Evolutionary conservation across 2,888 invertebrate genomes (phyloP), one percentile per base, ranked within the genome.

Genomic region (Synergus laeviventris): DNA sequence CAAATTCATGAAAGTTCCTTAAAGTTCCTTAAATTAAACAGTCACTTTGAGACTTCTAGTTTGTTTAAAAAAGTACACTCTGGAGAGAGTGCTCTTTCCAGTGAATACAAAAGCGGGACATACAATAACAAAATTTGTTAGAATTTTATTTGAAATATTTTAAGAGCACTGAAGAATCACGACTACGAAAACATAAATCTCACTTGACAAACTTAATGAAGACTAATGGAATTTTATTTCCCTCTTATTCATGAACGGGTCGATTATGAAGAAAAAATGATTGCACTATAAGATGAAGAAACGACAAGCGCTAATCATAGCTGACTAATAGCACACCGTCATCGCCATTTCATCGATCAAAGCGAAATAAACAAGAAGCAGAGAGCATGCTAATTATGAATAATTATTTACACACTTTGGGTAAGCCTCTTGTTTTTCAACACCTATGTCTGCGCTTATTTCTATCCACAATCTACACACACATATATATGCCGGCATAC

Each of bases 221-320:
- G 49, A 54, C 49, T 54, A 54, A 54, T 54, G 18, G 9, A n/a
- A 18, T 54, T 54, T 18, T 18, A 18, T 7, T 42, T 66, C 16
- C 42, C 21, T 66, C 42, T 66, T 21, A 64, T 64, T 64, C 21
- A 18, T 21, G 39, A 21, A 64, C 21, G 21, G 64, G 42, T 42
- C 64, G 21, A 66, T 66, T 45, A 16, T 64, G 61, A n/a, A 45
- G 31, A 66, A 66, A 66, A 66, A 66, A 45, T 62, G 11, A 64
- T 64, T 39, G n/a, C 14, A 45, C 45, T 64, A n/a, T n/a, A n/a
- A 62, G 24, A 64, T 39, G 45, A 11, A 66, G 66, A 45, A 21
- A 24, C 5, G 21, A 66, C 21, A 31, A 14, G 21, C 21, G 18
- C 42, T 45, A 45, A 66, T 66, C 16, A 66, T 24, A 66, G 16